Evolutionary conservation across 2,888 invertebrate genomes (phyloP), one percentile per base, ranked within the genome.

Genomic region (Gymnoscelis rufifasciata): DNA sequence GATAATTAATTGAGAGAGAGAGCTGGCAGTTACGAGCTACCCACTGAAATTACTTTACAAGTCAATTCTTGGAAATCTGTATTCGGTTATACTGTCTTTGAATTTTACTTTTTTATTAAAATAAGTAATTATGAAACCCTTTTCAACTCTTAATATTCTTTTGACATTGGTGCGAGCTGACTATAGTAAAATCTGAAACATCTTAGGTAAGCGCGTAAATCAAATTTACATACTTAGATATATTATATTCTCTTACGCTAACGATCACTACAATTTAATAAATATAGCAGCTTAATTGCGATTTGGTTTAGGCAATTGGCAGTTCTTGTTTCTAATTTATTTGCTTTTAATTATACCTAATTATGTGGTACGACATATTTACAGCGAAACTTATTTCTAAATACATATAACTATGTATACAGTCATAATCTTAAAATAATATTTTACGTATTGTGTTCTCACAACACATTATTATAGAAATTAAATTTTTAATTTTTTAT

Each of bases 301-400:
- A 47, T 52, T 53, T 51, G 51, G 42, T 51, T 52, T 47, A 54
- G 54, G 54, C 51, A 53, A 51, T 51, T 53, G 59, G 56, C 54
- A 57, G 54, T 51, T 48, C 37, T 38, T 13, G 38, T 54, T 47
- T 33, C 11, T 26, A 29, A 31, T 31, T n/a, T 40, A 41, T 35
- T 47, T 42, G 44, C 38, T 52, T 40, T 37, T 4, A n/a, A n/a
- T 11, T 38, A 28, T 11, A 15, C 24, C 8, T 30, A 36, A 29
- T 1, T 43, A 43, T 15, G 14, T 11, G n/a, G 27, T 19, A 19
- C 19, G 19, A 33, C 11, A 7, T 47, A 38, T 38, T 28, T 38
- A 47, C 31, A 42, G 14, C 28, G 11, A 15, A 30, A 6, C 19
- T 19, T 33, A 33, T 15, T 15, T 10, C n/a, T 10, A 10, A 19